Percentiles rank a stretch among this genome's conserved stretches.
Evolutionary conservation across 2,888 invertebrate species (phyloP).

Genomic region (Heliconius ethilla): DNA sequence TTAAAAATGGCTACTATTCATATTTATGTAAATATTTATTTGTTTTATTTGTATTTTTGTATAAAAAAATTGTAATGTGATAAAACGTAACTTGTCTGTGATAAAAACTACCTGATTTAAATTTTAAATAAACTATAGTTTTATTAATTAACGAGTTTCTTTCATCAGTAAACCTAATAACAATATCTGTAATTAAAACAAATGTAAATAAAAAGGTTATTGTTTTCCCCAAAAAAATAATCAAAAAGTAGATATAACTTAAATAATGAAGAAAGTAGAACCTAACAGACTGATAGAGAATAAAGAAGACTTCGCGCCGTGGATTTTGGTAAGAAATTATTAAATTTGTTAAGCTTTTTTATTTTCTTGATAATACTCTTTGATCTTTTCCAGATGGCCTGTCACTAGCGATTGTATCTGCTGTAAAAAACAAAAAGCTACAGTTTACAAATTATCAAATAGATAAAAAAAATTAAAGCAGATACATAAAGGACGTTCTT

Average conservation of each 20-base stretch:
- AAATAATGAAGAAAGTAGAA: constrained; percentile 35
- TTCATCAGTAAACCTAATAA: constrained; percentile 40
- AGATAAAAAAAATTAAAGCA: constrained; percentile 35
- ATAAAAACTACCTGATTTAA: constrained; percentile 49
- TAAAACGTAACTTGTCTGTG: constrained; percentile 44
- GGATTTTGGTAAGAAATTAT: constrained; percentile 56
- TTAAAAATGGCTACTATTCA: neutral
- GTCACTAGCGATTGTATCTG: constrained; percentile 39
- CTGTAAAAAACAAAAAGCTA: constrained; percentile 8
- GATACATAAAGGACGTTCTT: constrained; percentile 52
- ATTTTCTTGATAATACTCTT: constrained; percentile 69
- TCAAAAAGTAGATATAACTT: constrained; percentile 18
- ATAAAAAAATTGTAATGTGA: neutral
- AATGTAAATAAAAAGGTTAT: neutral
- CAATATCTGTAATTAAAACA: neutral
- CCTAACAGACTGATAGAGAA: constrained; percentile 27
- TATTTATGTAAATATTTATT: neutral
- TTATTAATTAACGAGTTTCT: constrained; percentile 51
- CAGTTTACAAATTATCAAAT: neutral
- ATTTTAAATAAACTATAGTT: constrained; percentile 45
- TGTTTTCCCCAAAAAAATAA: neutral
- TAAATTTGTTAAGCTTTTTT: constrained; percentile 41
- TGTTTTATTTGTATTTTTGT: neutral
- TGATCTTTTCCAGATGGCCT: constrained; percentile 71
- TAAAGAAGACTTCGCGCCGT: constrained; percentile 52